A percentile compares a stretch with the other conserved stretches of the same genome.
These are phyloP conservation scores for Tenthredo amoena DNA, from an alignment of 2,888 invertebrate genomes.

Conservation along the genomic window DNA sequence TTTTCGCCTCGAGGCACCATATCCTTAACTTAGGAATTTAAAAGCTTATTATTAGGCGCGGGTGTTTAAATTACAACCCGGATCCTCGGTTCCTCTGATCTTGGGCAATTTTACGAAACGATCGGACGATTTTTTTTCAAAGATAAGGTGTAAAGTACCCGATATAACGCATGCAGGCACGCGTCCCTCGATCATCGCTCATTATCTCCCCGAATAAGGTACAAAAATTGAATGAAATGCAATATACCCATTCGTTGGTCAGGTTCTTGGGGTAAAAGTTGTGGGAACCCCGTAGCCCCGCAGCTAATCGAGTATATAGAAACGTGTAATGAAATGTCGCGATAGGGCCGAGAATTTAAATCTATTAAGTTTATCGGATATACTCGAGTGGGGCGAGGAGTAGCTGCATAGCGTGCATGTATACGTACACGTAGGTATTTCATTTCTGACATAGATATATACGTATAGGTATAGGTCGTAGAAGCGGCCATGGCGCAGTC, in stretches of 20 bases:
- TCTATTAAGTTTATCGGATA: slow-evolving; percentile 57
- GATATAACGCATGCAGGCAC: background rate
- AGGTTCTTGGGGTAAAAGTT: slow-evolving; percentile 38
- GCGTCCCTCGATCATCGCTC: background rate
- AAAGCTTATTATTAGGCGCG: slow-evolving; percentile 59
- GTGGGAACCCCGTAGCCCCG: slow-evolving; percentile 58
- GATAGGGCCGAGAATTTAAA: slow-evolving; percentile 62
- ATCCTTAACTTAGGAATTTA: slow-evolving; percentile 13
- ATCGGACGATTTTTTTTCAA: too few species aligned
- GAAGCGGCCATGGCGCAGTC: slow-evolving; percentile 19
- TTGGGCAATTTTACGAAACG: too few species aligned
- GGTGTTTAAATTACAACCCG: slow-evolving; percentile 66
- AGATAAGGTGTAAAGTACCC: background rate
- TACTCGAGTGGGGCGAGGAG: slow-evolving; percentile 38
- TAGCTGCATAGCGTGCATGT: background rate
- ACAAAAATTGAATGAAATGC: too few species aligned
- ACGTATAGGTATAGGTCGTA: background rate
- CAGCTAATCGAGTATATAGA: slow-evolving; percentile 51
- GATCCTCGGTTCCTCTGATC: slow-evolving; percentile 29
- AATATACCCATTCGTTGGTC: too few species aligned
- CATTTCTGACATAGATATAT: background rate
- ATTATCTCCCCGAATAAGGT: too few species aligned
- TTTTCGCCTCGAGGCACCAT: slow-evolving; percentile 59
- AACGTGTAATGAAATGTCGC: slow-evolving; percentile 61
- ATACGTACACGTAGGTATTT: background rate